These are phyloP conservation scores for Oscheius sp. DNA, from an alignment of 1,140 invertebrate species.

Conservation along the genomic window DNA sequence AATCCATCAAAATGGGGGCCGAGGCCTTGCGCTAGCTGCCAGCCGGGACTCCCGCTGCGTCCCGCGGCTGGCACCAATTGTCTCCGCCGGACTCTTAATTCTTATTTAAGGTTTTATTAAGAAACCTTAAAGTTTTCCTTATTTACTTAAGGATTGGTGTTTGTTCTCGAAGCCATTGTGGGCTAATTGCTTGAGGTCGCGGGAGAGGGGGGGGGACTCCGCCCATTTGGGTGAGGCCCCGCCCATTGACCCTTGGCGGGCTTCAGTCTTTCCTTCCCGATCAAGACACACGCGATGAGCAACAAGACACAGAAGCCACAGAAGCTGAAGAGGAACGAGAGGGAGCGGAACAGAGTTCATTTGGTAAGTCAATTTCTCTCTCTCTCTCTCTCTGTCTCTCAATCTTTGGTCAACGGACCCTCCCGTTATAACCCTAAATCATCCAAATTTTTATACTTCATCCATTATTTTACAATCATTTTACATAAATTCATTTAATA, in stretches of 20 bases:
- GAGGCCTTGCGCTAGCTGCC: neutral
- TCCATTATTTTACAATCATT: too few species aligned
- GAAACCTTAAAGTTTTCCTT: neutral
- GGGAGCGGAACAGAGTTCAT: constrained; percentile 18
- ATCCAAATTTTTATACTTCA: too few species aligned
- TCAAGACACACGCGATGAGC: neutral
- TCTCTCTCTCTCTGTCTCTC: neutral
- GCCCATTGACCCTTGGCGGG: neutral
- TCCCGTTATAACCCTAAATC: too few species aligned
- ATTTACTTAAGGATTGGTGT: neutral
- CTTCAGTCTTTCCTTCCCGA: neutral
- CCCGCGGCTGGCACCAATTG: neutral
- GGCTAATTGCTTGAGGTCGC: neutral
- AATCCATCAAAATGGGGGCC: neutral
- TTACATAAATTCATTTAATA: too few species aligned
- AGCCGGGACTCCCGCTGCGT: neutral
- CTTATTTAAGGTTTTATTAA: neutral
- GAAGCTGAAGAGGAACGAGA: constrained; percentile 13
- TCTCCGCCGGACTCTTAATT: neutral
- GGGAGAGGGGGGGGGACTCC: neutral
- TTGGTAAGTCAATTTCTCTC: neutral
- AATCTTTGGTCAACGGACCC: too few species aligned
- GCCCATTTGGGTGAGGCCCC: neutral
- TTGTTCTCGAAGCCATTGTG: neutral
- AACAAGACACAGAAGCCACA: constrained; percentile 3